Conservation (phyloP, 2,888 invertebrate genomes). For the Parochlus steinenii region DNA sequence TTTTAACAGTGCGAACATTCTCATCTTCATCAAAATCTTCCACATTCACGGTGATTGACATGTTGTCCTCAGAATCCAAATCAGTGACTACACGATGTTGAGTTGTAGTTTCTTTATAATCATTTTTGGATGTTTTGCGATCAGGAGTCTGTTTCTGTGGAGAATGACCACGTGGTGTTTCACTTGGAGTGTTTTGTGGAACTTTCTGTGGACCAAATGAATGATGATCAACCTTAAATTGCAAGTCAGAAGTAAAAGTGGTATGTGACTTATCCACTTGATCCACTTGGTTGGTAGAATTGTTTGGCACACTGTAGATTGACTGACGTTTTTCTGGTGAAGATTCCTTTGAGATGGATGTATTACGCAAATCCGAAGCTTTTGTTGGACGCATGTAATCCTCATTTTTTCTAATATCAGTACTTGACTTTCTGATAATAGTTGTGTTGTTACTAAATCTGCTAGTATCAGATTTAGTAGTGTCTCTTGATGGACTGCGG, state of each 20-base stretch:
- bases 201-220: background rate
- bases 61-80: conserved; percentile 20
- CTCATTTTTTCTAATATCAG: conserved; percentile 3
- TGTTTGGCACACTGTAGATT: background rate
- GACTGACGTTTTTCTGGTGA: conserved; percentile 27
- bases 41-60: conserved; percentile 8
- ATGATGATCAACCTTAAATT: too few species aligned
- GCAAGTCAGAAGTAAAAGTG: too few species aligned
- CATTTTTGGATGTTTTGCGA: conserved; percentile 2
- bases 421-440: conserved; percentile 3
- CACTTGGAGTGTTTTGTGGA: background rate
- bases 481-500: conserved; percentile 28
- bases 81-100: conserved; percentile 20
- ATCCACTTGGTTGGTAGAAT: background rate
- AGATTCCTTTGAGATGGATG: conserved; percentile 32
- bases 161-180: background rate
- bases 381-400: conserved; percentile 17
- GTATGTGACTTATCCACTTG: too few species aligned
- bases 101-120: conserved; percentile 6
- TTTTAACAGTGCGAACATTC: conserved; percentile 3
- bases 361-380: conserved; percentile 26
- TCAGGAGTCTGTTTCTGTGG: too few species aligned
- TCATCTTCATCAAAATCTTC: conserved; percentile 6
- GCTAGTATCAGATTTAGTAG: conserved; percentile 26
- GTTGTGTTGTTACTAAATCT: conserved; percentile 22